Conservation (phyloP, 1,140 invertebrate species). For the Pseudoatta argentina region DNA sequence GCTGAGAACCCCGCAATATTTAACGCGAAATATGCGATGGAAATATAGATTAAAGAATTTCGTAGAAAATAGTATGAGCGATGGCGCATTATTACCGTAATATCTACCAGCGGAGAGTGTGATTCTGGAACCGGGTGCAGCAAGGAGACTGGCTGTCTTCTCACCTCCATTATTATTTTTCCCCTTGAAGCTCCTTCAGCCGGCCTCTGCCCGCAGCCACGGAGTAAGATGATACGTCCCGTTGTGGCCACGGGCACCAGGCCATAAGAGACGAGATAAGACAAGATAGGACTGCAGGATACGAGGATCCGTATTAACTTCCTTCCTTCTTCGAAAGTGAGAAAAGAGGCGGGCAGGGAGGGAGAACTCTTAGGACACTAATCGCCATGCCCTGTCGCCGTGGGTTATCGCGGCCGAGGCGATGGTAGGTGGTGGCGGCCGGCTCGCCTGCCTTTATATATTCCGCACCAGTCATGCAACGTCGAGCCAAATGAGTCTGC, state of each 20-base stretch:
- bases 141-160: slow-evolving; percentile 47
- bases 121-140: slow-evolving; percentile 63
- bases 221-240: slow-evolving; percentile 74
- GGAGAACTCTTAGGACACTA: slow-evolving; percentile 56
- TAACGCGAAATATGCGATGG: background rate
- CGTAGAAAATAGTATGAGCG: slow-evolving; percentile 2
- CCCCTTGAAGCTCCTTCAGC: slow-evolving; percentile 47
- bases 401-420: slow-evolving; percentile 55
- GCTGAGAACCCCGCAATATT: background rate
- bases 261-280: slow-evolving; percentile 73
- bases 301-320: slow-evolving; percentile 69
- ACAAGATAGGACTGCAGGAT: slow-evolving; percentile 69
- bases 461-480: slow-evolving; percentile 35
- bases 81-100: slow-evolving; percentile 64
- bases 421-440: slow-evolving; percentile 4
- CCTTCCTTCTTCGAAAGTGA: slow-evolving; percentile 51
- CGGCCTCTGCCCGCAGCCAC: slow-evolving; percentile 31
- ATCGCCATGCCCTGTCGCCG: slow-evolving; percentile 69
- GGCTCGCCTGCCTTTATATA: slow-evolving; percentile 3
- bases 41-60: background rate
- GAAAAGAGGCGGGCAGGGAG: slow-evolving; percentile 13
- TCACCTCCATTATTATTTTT: slow-evolving; percentile 73
- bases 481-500: slow-evolving; percentile 55
- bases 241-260: slow-evolving; percentile 60
- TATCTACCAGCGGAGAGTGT: slow-evolving; percentile 57